Evolutionary conservation across 2,888 invertebrate genomes (phyloP), one percentile per base, ranked within the genome.

Genomic region (Xestobium rufovillosum): DNA sequence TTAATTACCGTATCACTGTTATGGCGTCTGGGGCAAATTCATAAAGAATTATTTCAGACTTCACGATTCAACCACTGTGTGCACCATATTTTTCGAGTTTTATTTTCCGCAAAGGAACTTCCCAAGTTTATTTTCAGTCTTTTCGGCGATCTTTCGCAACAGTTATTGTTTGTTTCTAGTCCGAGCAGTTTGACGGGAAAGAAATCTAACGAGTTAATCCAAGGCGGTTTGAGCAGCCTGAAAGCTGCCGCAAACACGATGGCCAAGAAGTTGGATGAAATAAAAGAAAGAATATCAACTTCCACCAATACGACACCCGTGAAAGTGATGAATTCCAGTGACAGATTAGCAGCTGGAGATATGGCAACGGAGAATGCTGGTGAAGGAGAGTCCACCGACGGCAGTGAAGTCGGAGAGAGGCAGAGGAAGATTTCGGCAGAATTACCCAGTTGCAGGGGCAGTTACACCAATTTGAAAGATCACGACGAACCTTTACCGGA

Each of bases 231-330:
- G 26, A 89, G 85, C 59, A 87, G 87, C 54, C 73, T 91, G 25
- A 89, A 88, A 61, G 86, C 82, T 9, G 88, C 86, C 0, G 88
- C 89, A 0, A 88, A 79, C 2, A 82, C 83, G 26, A 78, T 91
- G 60, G 88, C 79, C 13, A 89, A 88, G 57, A 90, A 90, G 57
- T 79, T 90, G 52, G 91, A 89, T 58, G 91, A 90, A 63, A 83
- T 91, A 61, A 90, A 90, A 60, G 90, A 89, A 61, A 87, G 85
- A 14, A 87, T 90, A 51, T 87, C 88, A 2, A 85, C 84, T 0
- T 55, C 56, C 1, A 57, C 60, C 13, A 54, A 62, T 2, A 88
- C 83, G 47, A 82, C 84, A n/a, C 88, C 88, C 6, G 89, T 89
- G 0, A 83, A 86, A 3, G n/a, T n/a, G n/a, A 50, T 50, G 36